phyloP scores from a whole-genome alignment of 2,113 vertebrate species.

The Turdus rufiventris region DNA sequence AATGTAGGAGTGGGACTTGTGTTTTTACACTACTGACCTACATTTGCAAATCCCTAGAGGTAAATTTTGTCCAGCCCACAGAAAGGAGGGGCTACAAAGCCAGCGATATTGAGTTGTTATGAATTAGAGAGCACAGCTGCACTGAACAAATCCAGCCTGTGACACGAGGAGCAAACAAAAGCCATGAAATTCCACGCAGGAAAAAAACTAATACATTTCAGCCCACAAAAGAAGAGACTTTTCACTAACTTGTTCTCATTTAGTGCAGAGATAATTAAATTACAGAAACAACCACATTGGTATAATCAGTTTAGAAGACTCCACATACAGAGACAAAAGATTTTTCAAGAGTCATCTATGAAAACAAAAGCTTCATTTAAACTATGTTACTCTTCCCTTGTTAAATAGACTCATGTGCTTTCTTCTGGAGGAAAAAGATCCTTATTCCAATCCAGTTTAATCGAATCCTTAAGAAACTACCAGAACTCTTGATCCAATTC shows the following conservation, averaged over 20 bases:
- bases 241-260: conserved; percentile 23
- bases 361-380: not conserved
- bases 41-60: conserved; percentile 18
- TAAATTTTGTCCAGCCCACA: not conserved
- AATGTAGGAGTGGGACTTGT: not conserved
- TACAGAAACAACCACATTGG: conserved; percentile 10
- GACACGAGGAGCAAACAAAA: conserved; percentile 10
- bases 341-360: not conserved
- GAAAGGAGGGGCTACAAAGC: not conserved
- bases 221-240: not conserved
- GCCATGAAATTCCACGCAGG: not conserved
- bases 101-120: not conserved
- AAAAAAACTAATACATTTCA: conserved; percentile 13
- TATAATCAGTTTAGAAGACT: conserved; percentile 22
- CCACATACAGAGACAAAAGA: not conserved
- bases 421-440: not conserved
- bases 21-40: conserved; percentile 47
- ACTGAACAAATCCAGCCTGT: not conserved
- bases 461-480: not conserved
- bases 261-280: conserved; percentile 38
- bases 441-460: not conserved
- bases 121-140: conserved; percentile 1
- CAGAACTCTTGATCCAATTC: not conserved
- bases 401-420: not conserved
- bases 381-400: not conserved